Conservation (phyloP, 2,113 vertebrate species). For the Lutjanus erythropterus region DNA sequence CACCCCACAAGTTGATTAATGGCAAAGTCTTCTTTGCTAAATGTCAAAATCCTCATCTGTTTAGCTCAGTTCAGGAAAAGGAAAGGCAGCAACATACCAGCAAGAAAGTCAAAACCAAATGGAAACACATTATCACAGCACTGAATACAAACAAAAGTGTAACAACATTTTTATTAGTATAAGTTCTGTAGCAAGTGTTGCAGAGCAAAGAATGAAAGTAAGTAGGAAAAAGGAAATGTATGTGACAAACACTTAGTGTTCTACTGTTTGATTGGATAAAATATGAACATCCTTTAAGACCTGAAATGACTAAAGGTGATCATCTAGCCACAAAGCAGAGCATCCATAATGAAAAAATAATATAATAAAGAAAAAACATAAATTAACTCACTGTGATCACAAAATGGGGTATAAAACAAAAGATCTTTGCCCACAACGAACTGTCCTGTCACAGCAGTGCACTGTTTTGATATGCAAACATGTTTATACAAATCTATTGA, state of each 20-base stretch:
- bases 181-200: neutral
- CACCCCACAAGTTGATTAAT: constrained; percentile 60
- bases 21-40: constrained; percentile 59
- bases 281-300: too few relatives aligned
- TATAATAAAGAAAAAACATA: too few relatives aligned
- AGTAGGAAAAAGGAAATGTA: too few relatives aligned
- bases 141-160: neutral
- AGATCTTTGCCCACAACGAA: constrained; percentile 13
- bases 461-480: neutral
- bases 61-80: constrained; percentile 27
- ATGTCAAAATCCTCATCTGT: constrained; percentile 71
- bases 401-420: neutral
- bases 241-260: too few relatives aligned
- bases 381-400: neutral
- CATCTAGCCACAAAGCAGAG: neutral
- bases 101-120: neutral
- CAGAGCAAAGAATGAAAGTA: too few relatives aligned
- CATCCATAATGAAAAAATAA: too few relatives aligned
- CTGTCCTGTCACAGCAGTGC: constrained; percentile 9
- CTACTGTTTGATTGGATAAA: too few relatives aligned
- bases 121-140: constrained; percentile 1
- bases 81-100: neutral
- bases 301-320: neutral
- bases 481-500: neutral
- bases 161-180: too few relatives aligned